Evolutionary conservation across 2,888 invertebrate genomes (phyloP).

Genomic region (Geophilus truncorum): DNA sequence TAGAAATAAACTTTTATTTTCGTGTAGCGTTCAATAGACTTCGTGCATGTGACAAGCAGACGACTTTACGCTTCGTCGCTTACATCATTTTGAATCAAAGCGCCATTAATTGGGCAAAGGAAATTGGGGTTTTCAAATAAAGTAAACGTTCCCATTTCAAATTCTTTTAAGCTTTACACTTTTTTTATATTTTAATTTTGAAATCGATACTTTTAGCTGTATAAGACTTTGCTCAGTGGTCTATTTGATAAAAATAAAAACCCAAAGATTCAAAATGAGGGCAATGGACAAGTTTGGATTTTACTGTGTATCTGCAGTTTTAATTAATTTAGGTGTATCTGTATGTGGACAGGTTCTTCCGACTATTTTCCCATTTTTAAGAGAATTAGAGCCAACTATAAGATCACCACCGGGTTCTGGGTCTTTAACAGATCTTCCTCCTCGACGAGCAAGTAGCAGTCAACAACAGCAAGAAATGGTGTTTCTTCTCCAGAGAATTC

Average conservation of each 20-base stretch:
- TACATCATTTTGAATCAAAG: neutral
- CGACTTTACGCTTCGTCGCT: conserved; percentile 1
- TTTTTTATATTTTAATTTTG: neutral
- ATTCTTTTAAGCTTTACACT: neutral
- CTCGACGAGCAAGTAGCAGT: neutral
- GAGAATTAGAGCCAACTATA: neutral
- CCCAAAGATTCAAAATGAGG: conserved; percentile 1
- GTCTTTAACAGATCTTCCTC: neutral
- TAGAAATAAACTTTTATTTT: neutral
- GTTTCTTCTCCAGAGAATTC: conserved; percentile 40
- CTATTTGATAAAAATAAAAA: neutral
- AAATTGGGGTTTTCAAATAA: neutral
- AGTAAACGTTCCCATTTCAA: neutral
- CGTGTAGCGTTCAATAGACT: neutral
- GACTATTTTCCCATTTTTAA: neutral
- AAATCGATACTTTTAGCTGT: neutral
- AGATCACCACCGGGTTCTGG: neutral
- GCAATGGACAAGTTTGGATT: neutral
- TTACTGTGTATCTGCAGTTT: neutral
- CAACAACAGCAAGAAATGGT: neutral
- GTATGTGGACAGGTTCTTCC: neutral
- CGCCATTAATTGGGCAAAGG: neutral
- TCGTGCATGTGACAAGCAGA: neutral
- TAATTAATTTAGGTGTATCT: neutral
- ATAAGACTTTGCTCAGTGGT: neutral